These are phyloP conservation scores for Phalloptychus januarius DNA, from an alignment of 2,797 vertebrate species.

Conservation along the genomic window DNA sequence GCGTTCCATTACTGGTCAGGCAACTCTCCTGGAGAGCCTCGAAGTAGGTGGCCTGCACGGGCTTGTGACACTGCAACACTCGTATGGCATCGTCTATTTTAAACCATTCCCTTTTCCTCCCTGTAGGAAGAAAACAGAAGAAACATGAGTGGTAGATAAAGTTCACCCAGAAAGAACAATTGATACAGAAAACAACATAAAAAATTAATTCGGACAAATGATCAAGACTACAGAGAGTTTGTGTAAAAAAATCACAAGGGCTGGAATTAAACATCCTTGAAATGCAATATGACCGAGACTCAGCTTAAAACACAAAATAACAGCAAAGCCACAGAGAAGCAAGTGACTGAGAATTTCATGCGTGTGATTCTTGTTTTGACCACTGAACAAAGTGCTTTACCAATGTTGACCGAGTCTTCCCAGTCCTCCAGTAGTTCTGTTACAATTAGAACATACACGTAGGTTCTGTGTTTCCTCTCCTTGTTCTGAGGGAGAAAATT, in stretches of 20 bases:
- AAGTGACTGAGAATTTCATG: conserved; percentile 57
- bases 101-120: conserved; percentile 99
- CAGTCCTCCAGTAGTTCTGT: conserved; percentile 97
- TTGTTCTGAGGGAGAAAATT: conserved; percentile 83
- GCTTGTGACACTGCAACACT: conserved; percentile 96
- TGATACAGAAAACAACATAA: neutral
- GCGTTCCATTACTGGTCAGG: conserved; percentile 95
- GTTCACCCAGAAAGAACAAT: conserved; percentile 29
- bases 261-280: conserved; percentile 28
- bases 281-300: conserved; percentile 27
- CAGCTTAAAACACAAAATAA: neutral
- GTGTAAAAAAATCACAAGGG: conserved; percentile 35
- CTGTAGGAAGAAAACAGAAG: conserved; percentile 71
- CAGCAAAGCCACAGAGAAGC: conserved; percentile 40
- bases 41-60: conserved; percentile 97
- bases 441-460: conserved; percentile 96
- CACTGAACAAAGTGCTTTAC: conserved; percentile 77
- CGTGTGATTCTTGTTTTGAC: conserved; percentile 39
- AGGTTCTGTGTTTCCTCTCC: conserved; percentile 98
- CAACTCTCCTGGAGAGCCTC: conserved; percentile 91
- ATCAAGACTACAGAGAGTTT: conserved; percentile 10
- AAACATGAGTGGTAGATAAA: conserved; percentile 39
- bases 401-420: conserved; percentile 98
- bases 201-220: conserved; percentile 13
- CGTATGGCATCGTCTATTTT: conserved; percentile 94